A percentile compares a stretch with the other conserved stretches of the same genome.
phyloP scores from a whole-genome alignment of 2,113 vertebrate genomes.

The Prunella fulvescens region DNA sequence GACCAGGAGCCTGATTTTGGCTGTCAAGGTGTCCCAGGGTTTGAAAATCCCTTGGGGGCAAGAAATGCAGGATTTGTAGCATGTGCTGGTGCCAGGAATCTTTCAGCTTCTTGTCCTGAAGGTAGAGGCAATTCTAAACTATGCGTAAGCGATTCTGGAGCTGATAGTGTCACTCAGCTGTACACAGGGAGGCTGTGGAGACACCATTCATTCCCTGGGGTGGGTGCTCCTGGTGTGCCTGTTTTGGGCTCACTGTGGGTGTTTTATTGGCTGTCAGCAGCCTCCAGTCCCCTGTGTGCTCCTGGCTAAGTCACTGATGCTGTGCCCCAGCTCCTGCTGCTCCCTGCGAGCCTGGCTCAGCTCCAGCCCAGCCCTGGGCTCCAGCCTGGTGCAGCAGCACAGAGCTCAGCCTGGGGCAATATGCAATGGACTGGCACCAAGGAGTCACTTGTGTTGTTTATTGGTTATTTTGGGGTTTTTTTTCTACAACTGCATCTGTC shows the following conservation, averaged over 20 bases:
- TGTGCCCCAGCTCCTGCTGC: not conserved
- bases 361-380: not conserved
- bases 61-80: not conserved
- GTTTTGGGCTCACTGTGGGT: not conserved
- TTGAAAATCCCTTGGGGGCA: not conserved
- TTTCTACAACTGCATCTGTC: not conserved
- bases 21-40: not conserved
- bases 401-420: not conserved
- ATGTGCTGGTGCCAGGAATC: not conserved
- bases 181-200: not conserved
- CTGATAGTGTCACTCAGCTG: not conserved
- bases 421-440: fast-evolving
- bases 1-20: not conserved
- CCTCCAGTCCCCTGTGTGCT: not conserved
- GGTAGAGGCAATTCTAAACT: not conserved
- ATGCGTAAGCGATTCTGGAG: not conserved
- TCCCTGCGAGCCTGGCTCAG: not conserved
- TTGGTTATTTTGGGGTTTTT: not conserved
- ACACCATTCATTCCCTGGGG: not conserved
- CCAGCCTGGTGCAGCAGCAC: not conserved
- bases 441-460: not conserved
- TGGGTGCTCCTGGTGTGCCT: not conserved
- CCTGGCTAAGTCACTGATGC: not conserved
- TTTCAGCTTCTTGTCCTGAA: not conserved
- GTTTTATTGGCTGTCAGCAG: not conserved